These are phyloP conservation scores for Porites lutea DNA, from an alignment of 64 coral and sea anemone species.

Conservation along the genomic window DNA sequence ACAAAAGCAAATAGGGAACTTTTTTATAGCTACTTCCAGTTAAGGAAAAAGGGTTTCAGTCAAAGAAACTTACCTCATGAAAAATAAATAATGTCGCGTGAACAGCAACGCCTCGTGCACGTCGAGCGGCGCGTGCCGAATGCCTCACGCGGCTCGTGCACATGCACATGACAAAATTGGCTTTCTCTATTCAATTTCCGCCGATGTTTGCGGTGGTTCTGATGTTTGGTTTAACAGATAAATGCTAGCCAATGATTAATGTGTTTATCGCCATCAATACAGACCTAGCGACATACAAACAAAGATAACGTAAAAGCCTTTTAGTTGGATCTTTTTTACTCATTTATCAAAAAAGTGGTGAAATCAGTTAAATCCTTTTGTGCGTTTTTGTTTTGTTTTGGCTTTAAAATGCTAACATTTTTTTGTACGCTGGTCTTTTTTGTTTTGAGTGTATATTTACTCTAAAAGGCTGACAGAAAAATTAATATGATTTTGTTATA, in stretches of 20 bases:
- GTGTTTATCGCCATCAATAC: background rate
- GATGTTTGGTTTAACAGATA: background rate
- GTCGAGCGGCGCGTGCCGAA: background rate
- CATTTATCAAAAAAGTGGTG: background rate
- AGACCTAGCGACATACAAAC: background rate
- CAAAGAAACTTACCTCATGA: no score
- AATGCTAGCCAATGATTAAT: background rate
- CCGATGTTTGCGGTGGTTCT: background rate
- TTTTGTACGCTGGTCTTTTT: no score
- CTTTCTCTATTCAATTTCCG: background rate
- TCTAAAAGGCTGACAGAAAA: no score
- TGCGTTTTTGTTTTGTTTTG: no score
- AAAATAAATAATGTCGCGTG: background rate
- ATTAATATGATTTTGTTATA: no score
- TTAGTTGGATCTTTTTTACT: background rate
- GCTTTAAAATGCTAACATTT: no score
- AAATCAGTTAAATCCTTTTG: no score
- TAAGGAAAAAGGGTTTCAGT: no score
- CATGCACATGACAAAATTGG: background rate
- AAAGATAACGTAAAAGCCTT: background rate
- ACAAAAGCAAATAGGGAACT: no score
- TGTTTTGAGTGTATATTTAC: no score
- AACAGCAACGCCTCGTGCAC: background rate
- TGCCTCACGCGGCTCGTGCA: background rate
- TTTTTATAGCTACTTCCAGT: no score